A percentile compares a stretch with the other conserved stretches of the same genome.
Evolutionary conservation across 2,888 invertebrate genomes (phyloP).

Genomic region (Cybosia mesomella): DNA sequence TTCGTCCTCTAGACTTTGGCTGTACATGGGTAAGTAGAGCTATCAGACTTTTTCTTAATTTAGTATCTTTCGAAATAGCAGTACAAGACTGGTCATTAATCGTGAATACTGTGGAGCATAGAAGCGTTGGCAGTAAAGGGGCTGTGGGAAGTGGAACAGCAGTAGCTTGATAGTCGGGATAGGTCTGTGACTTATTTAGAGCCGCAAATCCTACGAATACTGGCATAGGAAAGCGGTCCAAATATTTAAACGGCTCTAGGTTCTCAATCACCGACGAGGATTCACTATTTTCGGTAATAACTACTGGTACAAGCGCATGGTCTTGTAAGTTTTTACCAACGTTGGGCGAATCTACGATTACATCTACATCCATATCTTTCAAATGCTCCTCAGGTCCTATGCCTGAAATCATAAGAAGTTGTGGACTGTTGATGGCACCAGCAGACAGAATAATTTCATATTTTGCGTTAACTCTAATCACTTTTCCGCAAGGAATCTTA

Average conservation of each 20-base stretch:
- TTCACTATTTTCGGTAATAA: constrained; percentile 49
- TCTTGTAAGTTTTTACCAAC: constrained; percentile 71
- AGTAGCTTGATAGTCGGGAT: constrained; percentile 67
- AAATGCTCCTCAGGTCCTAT: constrained; percentile 67
- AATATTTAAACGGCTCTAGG: constrained; percentile 47
- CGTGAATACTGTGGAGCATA: constrained; percentile 54
- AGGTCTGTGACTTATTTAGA: constrained; percentile 58
- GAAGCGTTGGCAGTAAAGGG: constrained; percentile 48
- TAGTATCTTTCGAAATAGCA: constrained; percentile 45
- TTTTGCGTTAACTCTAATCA: constrained; percentile 47
- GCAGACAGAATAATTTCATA: constrained; percentile 70
- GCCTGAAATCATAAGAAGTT: constrained; percentile 71
- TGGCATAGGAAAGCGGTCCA: constrained; percentile 59
- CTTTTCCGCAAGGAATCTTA: constrained; percentile 43
- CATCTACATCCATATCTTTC: constrained; percentile 53
- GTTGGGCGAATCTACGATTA: constrained; percentile 56
- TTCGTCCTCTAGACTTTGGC: constrained; percentile 63
- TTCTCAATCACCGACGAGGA: constrained; percentile 45
- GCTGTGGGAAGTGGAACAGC: constrained; percentile 51
- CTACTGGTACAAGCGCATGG: constrained; percentile 59
- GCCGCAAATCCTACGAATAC: constrained; percentile 61
- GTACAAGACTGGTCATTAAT: constrained; percentile 56
- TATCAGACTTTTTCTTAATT: constrained; percentile 43
- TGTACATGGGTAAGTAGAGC: constrained; percentile 56
- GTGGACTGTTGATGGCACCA: constrained; percentile 66